Evolutionary conservation across 2,888 invertebrate genomes (phyloP).

Genomic region (Drosophila neotestacea): DNA sequence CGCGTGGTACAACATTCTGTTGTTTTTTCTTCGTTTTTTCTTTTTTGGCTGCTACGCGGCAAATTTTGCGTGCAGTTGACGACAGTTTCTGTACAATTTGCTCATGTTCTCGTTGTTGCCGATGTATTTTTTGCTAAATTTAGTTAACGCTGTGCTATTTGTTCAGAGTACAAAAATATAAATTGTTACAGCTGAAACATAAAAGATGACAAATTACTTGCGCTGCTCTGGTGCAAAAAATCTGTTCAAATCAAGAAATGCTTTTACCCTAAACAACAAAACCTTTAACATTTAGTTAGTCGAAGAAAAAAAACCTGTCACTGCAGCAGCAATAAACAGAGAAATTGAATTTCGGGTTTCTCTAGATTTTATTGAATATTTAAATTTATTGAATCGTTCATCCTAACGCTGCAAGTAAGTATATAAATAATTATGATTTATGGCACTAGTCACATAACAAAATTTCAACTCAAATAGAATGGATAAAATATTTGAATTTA

Average conservation of each 20-base stretch:
- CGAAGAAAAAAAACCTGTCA: constrained; percentile 4
- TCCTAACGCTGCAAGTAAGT: too few relatives aligned
- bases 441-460: too few relatives aligned
- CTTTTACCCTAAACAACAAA: constrained; percentile 10
- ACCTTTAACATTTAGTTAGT: too few relatives aligned
- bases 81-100: constrained; percentile 66
- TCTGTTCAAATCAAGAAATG: neutral
- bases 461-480: too few relatives aligned
- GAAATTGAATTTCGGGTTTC: constrained; percentile 10
- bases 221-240: too few relatives aligned
- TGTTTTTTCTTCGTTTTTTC: constrained; percentile 30
- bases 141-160: constrained; percentile 61
- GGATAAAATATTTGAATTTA: too few relatives aligned
- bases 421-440: too few relatives aligned
- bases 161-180: constrained; percentile 22
- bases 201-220: constrained; percentile 24
- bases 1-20: constrained; percentile 29
- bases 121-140: constrained; percentile 52
- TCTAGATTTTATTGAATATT: too few relatives aligned
- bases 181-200: constrained; percentile 30
- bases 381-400: too few relatives aligned
- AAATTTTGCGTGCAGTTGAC: constrained; percentile 69
- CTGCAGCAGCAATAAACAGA: constrained; percentile 18
- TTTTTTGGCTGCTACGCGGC: constrained; percentile 53
- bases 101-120: constrained; percentile 46